phyloP scores from a whole-genome alignment of 2,113 vertebrate genomes.

The Acanthochromis polyacanthus region DNA sequence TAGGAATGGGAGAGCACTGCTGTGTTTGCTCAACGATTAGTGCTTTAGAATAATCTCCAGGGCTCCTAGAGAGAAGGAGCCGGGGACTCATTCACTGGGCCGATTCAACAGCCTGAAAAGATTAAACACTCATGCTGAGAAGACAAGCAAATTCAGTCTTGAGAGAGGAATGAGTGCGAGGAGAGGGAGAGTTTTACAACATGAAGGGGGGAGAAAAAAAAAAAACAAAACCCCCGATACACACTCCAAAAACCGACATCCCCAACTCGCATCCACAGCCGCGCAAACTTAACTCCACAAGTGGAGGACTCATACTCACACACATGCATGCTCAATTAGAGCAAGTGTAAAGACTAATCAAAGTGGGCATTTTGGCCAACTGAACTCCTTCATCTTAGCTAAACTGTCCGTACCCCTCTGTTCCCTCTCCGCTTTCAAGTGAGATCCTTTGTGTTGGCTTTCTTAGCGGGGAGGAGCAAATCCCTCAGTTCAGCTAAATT shows the following conservation, averaged over 20 bases:
- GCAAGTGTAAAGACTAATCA: slow-evolving; percentile 81
- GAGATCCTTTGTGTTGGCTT: slow-evolving; percentile 79
- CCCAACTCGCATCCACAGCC: slow-evolving; percentile 61
- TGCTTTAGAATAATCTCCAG: slow-evolving; percentile 99
- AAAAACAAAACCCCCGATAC: slow-evolving; percentile 59
- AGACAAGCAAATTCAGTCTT: slow-evolving; percentile 99
- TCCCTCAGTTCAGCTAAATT: slow-evolving; percentile 83
- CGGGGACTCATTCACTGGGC: slow-evolving; percentile 97
- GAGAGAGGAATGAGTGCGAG: slow-evolving; percentile 91
- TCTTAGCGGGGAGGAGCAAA: slow-evolving; percentile 81
- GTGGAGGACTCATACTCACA: slow-evolving; percentile 61
- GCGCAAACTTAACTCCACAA: slow-evolving; percentile 50
- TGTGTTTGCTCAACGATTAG: slow-evolving; percentile 99
- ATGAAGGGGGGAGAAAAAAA: slow-evolving; percentile 10
- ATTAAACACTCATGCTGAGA: slow-evolving; percentile 99
- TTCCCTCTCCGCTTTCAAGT: slow-evolving; percentile 78
- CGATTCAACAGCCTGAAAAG: slow-evolving; percentile 99
- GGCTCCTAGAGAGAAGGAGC: slow-evolving; percentile 97
- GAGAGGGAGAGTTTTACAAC: slow-evolving; percentile 70
- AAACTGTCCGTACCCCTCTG: slow-evolving; percentile 83
- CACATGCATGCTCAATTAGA: slow-evolving; percentile 82
- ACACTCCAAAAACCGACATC: slow-evolving; percentile 54
- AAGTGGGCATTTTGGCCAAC: slow-evolving; percentile 81
- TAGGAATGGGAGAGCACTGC: slow-evolving; percentile 94
- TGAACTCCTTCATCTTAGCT: slow-evolving; percentile 82